Conservation (phyloP, 2,113 vertebrate species). For the Spea bombifrons region DNA sequence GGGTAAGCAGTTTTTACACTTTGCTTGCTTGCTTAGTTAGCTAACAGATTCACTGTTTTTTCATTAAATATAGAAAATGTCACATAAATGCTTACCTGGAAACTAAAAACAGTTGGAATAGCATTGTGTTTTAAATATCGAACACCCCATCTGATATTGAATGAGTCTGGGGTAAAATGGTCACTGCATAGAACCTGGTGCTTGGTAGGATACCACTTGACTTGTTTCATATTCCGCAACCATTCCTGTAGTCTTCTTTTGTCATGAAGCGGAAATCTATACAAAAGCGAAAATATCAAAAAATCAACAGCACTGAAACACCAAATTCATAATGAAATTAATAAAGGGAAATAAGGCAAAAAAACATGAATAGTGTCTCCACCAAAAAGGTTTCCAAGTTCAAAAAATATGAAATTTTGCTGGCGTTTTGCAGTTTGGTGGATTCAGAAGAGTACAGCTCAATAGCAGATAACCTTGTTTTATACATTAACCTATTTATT, state of each 20-base stretch:
- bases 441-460: too few relatives aligned
- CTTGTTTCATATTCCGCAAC: slow-evolving; percentile 80
- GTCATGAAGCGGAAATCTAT: slow-evolving; percentile 81
- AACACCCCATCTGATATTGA: slow-evolving; percentile 83
- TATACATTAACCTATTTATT: too few relatives aligned
- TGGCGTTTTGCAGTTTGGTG: too few relatives aligned
- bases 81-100: neutral
- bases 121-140: slow-evolving; percentile 81
- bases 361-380: too few relatives aligned
- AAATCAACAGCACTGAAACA: neutral
- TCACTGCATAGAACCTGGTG: slow-evolving; percentile 86
- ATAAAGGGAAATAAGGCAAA: too few relatives aligned
- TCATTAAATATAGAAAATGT: neutral
- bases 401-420: too few relatives aligned
- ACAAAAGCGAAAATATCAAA: slow-evolving; percentile 37
- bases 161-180: slow-evolving; percentile 81
- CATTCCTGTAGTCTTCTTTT: slow-evolving; percentile 79
- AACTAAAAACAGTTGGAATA: slow-evolving; percentile 74
- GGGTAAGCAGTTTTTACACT: too few relatives aligned
- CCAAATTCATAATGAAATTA: too few relatives aligned
- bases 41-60: too few relatives aligned
- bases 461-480: too few relatives aligned
- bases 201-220: slow-evolving; percentile 77
- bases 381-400: too few relatives aligned
- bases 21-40: too few relatives aligned